Base-by-base conservation (phyloP, 2,888 invertebrate species). In the Synanthedon vespiformis region DNA sequence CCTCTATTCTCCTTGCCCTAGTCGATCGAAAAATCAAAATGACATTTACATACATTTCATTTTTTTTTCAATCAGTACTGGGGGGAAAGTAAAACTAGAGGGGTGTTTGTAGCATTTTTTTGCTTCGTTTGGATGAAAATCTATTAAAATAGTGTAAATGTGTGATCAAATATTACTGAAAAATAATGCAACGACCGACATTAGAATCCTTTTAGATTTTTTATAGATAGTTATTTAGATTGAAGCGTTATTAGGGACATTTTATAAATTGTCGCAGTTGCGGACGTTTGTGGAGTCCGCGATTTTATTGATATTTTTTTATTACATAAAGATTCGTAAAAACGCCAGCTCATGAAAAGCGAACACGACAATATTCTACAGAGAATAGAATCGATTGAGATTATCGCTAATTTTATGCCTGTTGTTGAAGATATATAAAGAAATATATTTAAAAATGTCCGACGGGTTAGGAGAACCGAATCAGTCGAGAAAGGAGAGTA, bases 401-500 rank as follows among this genome's bases (percentile, higher is more conserved):
- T 10, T 8, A 34, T 10, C 10, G 10, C 2, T 0, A 34, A 34
- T 34, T 10, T 34, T 34, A 10, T 34, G 34, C 34, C 34, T 10
- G 34, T 34, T 34, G 34, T 34, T 34, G 34, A 34, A 34, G 10
- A 34, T 34, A 34, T 34, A 34, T 34, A 34, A 3, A n/a, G n/a
- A 34, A 34, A 10, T 34, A 34, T 34, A 34, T 34, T 34, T 34
- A 44, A 44, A 44, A 44, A 86, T 86, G 85, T 84, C 86, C 55
- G 86, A 87, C 53, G 73, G 69, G 4, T 84, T 81, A 57, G 80
- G 76, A 1, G 85, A 86, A 57, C 73, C 77, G 10, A 78, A 72
- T 61, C 73, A 71, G 54, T 63, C 40, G 10, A 70, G 85, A 47
- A 86, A 86, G 58, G 87, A 86, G 49, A 83, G 77, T 61, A 77